phyloP scores from a whole-genome alignment of 2,113 vertebrate species.

The Pluvianellus socialis region DNA sequence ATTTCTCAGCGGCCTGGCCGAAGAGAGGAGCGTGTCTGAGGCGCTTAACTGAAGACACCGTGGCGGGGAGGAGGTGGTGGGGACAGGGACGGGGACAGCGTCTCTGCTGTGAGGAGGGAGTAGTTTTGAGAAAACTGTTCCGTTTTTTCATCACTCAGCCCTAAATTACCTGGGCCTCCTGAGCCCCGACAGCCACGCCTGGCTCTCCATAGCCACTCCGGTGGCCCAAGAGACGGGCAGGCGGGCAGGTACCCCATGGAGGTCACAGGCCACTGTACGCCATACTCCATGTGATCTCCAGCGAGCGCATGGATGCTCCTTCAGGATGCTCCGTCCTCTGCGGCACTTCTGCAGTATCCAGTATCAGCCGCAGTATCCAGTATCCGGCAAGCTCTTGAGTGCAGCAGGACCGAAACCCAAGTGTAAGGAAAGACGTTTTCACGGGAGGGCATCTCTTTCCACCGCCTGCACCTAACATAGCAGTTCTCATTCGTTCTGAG shows the following conservation, averaged over 20 bases:
- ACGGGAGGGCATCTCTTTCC: not conserved
- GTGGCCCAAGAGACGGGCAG: not conserved
- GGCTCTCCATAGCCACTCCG: fast-evolving
- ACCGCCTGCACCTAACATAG: not conserved
- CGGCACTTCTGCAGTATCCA: not conserved
- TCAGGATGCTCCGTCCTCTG: not conserved
- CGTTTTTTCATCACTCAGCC: not conserved
- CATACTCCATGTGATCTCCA: too few relatives aligned
- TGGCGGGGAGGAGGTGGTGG: fast-evolving
- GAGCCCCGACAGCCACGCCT: not conserved
- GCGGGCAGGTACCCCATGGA: fast-evolving
- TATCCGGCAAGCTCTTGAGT: not conserved
- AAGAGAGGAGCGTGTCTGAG: not conserved
- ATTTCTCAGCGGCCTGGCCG: not conserved
- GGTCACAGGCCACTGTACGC: not conserved
- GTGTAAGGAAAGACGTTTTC: not conserved
- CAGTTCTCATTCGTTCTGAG: not conserved
- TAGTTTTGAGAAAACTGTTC: not conserved
- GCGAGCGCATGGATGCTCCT: fast-evolving
- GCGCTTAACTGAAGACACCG: fast-evolving
- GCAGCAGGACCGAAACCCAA: not conserved
- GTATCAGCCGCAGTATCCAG: not conserved
- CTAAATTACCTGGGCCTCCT: not conserved
- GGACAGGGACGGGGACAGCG: fast-evolving
- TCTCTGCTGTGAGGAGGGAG: not conserved